Conservation (phyloP, 1,140 invertebrate species). For the Philopotamus ludificatus region DNA sequence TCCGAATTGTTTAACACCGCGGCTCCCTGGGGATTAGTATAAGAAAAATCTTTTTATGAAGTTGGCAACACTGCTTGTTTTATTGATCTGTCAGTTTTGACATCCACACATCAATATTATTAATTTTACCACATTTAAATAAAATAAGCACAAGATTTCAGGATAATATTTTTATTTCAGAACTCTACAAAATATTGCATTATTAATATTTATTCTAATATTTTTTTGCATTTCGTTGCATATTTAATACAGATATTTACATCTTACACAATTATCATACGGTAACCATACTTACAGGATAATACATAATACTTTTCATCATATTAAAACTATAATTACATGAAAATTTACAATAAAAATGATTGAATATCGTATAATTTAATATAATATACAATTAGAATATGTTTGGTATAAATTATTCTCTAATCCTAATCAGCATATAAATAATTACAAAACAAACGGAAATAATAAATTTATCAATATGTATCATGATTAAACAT, state of each 20-base stretch:
- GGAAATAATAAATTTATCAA: background rate
- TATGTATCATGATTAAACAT: background rate
- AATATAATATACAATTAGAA: background rate
- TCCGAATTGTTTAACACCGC: no score
- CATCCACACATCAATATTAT: no score
- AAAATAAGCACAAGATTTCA: no score
- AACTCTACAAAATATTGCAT: no score
- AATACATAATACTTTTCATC: background rate
- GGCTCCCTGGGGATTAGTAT: no score
- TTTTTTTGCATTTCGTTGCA: no score
- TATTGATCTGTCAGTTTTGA: no score
- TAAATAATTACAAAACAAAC: slow-evolving; percentile 5
- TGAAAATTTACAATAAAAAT: background rate
- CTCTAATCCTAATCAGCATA: background rate
- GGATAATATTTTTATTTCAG: no score
- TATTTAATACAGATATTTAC: background rate
- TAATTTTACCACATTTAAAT: no score
- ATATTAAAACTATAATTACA: background rate
- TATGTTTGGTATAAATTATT: background rate
- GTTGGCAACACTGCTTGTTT: no score
- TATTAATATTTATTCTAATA: no score
- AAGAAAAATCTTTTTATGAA: no score
- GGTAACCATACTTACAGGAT: background rate
- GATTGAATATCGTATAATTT: background rate
- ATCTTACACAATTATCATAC: background rate